phyloP scores from a whole-genome alignment of 1,140 invertebrate species.

The Drosophila ambigua region DNA sequence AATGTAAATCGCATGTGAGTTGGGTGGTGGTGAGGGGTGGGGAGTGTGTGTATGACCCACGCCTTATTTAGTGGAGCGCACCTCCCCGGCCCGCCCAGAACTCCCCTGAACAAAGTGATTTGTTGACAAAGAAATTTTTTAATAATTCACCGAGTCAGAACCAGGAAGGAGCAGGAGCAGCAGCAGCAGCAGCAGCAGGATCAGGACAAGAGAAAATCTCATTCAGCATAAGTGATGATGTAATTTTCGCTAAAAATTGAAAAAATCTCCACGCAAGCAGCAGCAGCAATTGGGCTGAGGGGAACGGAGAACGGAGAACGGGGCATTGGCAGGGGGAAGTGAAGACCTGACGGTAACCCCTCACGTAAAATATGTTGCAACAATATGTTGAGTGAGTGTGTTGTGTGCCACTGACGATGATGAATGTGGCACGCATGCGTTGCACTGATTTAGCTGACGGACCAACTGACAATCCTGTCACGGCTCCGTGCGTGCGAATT shows the following conservation, averaged over 20 bases:
- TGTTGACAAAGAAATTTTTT: constrained; percentile 82
- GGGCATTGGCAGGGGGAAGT: neutral
- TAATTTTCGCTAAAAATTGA: constrained; percentile 81
- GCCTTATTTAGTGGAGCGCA: constrained; percentile 73
- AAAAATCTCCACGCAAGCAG: constrained; percentile 68
- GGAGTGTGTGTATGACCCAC: constrained; percentile 39
- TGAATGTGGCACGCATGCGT: constrained; percentile 80
- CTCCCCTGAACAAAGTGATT: constrained; percentile 63
- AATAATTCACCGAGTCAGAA: constrained; percentile 69
- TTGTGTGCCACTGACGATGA: constrained; percentile 70
- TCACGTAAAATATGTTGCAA: constrained; percentile 78
- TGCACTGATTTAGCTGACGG: constrained; percentile 68
- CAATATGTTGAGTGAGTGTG: constrained; percentile 63
- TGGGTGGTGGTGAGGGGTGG: neutral
- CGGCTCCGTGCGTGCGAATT: constrained; percentile 20
- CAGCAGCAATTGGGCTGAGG: constrained; percentile 9
- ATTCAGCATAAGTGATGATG: constrained; percentile 81
- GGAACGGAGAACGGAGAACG: no score
- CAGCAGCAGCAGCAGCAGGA: no score
- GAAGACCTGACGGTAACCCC: constrained; percentile 26
- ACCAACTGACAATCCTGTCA: constrained; percentile 58
- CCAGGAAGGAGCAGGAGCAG: neutral
- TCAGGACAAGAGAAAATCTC: constrained; percentile 45
- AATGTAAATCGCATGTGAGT: constrained; percentile 71
- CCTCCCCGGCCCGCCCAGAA: constrained; percentile 1